Evolutionary conservation across 2,797 vertebrate genomes (phyloP).

Genomic region (Bradypodion pumilum): DNA sequence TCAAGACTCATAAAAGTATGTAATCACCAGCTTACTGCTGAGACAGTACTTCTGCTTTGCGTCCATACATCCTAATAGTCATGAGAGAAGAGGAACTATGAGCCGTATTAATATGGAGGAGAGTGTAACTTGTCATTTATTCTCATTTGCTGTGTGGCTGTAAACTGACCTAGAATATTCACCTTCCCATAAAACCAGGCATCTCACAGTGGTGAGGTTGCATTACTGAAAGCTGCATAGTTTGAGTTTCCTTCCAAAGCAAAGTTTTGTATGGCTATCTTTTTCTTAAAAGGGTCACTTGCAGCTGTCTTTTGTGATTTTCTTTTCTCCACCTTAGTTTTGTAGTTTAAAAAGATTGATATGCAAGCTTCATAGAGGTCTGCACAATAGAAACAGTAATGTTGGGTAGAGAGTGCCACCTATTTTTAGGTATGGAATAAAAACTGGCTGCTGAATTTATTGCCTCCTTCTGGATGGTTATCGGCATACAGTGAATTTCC

Average conservation of each 20-base stretch:
- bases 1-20: slow-evolving; percentile 62
- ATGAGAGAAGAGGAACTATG: neutral
- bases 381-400: neutral
- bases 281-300: neutral
- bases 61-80: slow-evolving; percentile 17
- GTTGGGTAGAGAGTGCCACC: neutral
- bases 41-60: slow-evolving; percentile 40
- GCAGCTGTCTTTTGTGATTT: too few species aligned
- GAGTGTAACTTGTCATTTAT: neutral
- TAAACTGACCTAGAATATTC: neutral
- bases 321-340: too few species aligned
- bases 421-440: neutral
- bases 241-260: neutral
- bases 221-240: neutral
- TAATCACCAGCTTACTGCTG: slow-evolving; percentile 57
- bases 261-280: neutral
- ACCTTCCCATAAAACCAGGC: neutral
- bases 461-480: neutral
- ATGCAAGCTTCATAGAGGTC: neutral
- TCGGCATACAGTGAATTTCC: neutral
- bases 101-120: neutral
- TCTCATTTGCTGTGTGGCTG: neutral
- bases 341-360: neutral
- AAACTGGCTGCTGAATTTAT: neutral
- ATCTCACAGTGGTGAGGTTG: neutral